Percentiles rank a stretch among this genome's conserved stretches.
phyloP scores from a whole-genome alignment of 2,888 invertebrate species.

The Calameuta pallipes region DNA sequence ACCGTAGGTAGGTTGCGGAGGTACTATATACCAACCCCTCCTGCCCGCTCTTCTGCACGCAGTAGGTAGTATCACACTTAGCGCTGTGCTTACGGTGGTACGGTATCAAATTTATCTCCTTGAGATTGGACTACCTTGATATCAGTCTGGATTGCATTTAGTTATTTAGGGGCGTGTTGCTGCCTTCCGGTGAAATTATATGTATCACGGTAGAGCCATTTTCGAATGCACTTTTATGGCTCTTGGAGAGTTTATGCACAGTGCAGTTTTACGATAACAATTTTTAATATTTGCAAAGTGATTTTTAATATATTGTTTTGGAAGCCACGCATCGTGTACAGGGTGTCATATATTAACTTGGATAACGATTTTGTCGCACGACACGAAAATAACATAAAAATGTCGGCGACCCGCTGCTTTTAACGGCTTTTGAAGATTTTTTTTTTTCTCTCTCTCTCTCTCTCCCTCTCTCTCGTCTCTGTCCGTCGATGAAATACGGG shows the following conservation, averaged over 20 bases:
- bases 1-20: too few relatives aligned
- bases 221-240: not conserved
- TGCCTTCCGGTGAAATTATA: not conserved
- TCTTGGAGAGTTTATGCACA: not conserved
- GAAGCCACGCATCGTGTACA: not conserved
- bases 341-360: not conserved
- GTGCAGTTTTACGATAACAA: not conserved
- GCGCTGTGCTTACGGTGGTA: not conserved
- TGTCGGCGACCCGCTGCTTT: conserved; percentile 1
- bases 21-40: not conserved
- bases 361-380: not conserved
- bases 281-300: not conserved
- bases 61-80: not conserved
- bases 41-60: not conserved
- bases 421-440: not conserved
- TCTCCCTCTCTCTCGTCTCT: not conserved
- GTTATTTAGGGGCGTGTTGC: not conserved
- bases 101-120: not conserved
- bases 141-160: not conserved
- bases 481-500: not conserved
- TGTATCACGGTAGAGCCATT: not conserved
- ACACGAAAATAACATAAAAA: not conserved
- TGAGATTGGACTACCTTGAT: not conserved
- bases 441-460: not conserved
- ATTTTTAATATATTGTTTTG: not conserved